These are phyloP conservation scores for Chloromyia formosa DNA, from an alignment of 2,888 invertebrate species.

Conservation along the genomic window DNA sequence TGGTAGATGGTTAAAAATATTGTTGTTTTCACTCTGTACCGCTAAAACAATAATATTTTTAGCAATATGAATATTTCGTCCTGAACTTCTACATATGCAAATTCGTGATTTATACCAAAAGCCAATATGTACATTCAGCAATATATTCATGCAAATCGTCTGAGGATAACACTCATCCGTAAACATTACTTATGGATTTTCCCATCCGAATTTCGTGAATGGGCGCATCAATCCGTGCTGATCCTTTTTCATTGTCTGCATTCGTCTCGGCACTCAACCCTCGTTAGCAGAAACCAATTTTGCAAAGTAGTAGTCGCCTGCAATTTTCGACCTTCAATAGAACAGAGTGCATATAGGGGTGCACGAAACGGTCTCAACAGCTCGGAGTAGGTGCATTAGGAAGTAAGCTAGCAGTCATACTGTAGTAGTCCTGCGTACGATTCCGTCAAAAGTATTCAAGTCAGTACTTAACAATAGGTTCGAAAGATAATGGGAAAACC, in stretches of 20 bases:
- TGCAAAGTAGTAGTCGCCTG: constrained; percentile 19
- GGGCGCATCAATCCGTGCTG: neutral
- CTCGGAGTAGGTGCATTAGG: neutral
- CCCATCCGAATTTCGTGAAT: neutral
- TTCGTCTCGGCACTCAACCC: neutral
- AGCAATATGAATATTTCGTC: too few relatives aligned
- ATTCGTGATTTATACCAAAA: too few relatives aligned
- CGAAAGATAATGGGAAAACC: constrained; percentile 35
- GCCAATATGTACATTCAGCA: too few relatives aligned
- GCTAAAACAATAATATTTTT: too few relatives aligned
- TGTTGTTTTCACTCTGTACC: too few relatives aligned
- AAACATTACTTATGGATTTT: neutral
- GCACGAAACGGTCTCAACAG: neutral
- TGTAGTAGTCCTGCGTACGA: neutral
- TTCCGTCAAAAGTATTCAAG: constrained; percentile 3
- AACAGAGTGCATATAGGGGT: constrained; percentile 1
- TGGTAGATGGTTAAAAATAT: too few relatives aligned
- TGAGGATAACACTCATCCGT: neutral
- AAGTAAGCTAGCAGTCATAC: neutral
- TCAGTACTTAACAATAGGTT: constrained; percentile 21
- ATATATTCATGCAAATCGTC: too few relatives aligned
- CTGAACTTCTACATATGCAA: too few relatives aligned
- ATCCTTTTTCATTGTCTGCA: neutral
- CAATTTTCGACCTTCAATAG: constrained; percentile 8
- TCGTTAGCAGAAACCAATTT: constrained; percentile 2